A percentile compares a stretch with the other conserved stretches of the same genome.
These are phyloP conservation scores for Barnardius zonarius DNA, from an alignment of 2,113 vertebrate genomes.

Conservation along the genomic window DNA sequence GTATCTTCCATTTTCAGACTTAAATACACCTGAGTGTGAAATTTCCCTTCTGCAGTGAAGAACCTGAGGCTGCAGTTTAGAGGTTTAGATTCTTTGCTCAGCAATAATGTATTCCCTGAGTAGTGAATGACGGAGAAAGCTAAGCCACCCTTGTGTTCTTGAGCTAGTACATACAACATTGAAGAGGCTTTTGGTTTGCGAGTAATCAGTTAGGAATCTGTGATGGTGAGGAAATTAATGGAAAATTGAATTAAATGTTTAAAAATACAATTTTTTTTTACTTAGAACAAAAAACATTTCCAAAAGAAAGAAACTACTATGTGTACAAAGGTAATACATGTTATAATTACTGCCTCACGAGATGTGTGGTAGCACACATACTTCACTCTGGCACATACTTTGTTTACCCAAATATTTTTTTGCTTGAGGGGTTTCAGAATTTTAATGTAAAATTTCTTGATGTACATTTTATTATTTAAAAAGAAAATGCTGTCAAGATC, in stretches of 20 bases:
- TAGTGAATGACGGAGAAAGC: background rate
- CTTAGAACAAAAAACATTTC: background rate
- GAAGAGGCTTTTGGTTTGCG: background rate
- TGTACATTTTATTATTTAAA: conserved; percentile 50
- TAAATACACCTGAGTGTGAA: background rate
- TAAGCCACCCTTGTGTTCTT: background rate
- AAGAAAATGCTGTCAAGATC: background rate
- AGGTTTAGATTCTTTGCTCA: background rate
- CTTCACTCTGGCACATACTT: background rate
- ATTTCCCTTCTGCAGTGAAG: background rate
- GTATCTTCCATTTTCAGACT: background rate
- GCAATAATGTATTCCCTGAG: background rate
- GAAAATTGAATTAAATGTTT: background rate
- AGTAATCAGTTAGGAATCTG: background rate
- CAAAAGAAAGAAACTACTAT: background rate
- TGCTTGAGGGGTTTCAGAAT: conserved; percentile 43
- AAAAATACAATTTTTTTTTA: background rate
- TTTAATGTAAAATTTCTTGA: conserved; percentile 44
- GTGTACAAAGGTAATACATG: background rate
- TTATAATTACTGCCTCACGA: background rate
- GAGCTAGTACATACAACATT: background rate
- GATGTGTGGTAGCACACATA: background rate
- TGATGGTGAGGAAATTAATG: background rate
- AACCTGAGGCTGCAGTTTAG: background rate
- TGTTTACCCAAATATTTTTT: conserved; percentile 35